A percentile compares a stretch with the other conserved stretches of the same genome.
phyloP scores from a whole-genome alignment of 1,140 invertebrate genomes.

The Colletes latitarsis region DNA sequence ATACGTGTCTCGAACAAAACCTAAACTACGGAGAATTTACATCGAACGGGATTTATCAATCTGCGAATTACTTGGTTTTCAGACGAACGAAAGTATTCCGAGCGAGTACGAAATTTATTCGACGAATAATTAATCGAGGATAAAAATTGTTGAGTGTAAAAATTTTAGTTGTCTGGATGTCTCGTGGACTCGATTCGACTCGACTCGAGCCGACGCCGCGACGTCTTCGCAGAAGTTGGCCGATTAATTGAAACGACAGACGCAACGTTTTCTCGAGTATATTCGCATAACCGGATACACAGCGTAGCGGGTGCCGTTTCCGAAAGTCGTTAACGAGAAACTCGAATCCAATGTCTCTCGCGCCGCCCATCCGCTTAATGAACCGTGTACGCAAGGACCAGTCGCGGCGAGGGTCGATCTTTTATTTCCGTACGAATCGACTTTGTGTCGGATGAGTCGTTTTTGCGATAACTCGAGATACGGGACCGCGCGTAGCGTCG shows the following conservation, averaged over 20 bases:
- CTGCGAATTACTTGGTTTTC: too few relatives aligned
- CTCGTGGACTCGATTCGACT: too few relatives aligned
- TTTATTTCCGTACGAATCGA: constrained; percentile 42
- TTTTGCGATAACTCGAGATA: constrained; percentile 40
- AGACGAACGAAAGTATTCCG: too few relatives aligned
- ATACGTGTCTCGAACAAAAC: constrained; percentile 41
- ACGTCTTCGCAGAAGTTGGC: not conserved
- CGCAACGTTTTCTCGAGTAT: not conserved
- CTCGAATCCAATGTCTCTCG: constrained; percentile 51
- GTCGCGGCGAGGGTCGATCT: not conserved
- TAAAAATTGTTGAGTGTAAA: too few relatives aligned
- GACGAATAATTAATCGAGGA: too few relatives aligned
- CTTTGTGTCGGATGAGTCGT: constrained; percentile 19
- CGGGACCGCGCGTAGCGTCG: constrained; percentile 5
- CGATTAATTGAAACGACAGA: constrained; percentile 41
- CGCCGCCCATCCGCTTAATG: constrained; percentile 51
- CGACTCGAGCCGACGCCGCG: too few relatives aligned
- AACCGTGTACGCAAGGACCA: constrained; percentile 42
- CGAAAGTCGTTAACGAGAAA: constrained; percentile 61
- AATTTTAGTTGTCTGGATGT: too few relatives aligned
- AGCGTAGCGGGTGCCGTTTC: constrained; percentile 24
- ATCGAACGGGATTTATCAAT: constrained; percentile 48
- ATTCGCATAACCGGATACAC: constrained; percentile 43
- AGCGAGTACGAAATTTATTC: too few relatives aligned
- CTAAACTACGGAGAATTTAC: constrained; percentile 46